Evolutionary conservation across 1,140 invertebrate genomes (phyloP).

Genomic region (Ostrea edulis): DNA sequence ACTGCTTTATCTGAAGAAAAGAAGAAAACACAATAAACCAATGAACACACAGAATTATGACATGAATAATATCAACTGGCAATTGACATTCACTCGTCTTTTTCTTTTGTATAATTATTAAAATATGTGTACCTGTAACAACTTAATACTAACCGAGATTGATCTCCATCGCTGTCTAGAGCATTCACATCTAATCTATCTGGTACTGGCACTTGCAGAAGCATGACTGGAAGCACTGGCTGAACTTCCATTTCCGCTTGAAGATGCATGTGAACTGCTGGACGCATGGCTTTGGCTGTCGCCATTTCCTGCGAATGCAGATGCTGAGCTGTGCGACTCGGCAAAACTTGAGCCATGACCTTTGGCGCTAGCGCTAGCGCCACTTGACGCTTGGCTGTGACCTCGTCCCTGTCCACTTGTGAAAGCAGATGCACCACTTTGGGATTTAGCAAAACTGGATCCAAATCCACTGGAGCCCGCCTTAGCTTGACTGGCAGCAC

Average conservation of each 20-base stretch:
- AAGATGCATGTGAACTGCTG: neutral
- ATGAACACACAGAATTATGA: too few species aligned
- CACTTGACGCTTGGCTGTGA: neutral
- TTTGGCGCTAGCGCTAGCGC: neutral
- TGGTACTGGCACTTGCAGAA: neutral
- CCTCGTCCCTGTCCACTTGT: neutral
- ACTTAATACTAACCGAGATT: too few species aligned
- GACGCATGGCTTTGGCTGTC: neutral
- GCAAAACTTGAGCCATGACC: neutral
- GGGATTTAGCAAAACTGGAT: neutral
- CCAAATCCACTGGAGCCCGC: conserved; percentile 5
- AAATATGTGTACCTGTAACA: too few species aligned
- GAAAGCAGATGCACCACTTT: conserved; percentile 2
- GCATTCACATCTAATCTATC: too few species aligned
- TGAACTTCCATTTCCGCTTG: neutral
- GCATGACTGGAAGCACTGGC: neutral
- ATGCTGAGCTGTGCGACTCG: neutral
- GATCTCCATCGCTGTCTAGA: too few species aligned
- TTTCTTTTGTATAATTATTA: too few species aligned
- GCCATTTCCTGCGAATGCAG: neutral
- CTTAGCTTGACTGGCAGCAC: neutral
- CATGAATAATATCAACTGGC: too few species aligned
- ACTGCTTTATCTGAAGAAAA: too few species aligned
- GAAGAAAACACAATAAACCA: too few species aligned
- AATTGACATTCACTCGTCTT: too few species aligned